Evolutionary conservation across 1,140 invertebrate species (phyloP).

Genomic region (Acarapis woodi): DNA sequence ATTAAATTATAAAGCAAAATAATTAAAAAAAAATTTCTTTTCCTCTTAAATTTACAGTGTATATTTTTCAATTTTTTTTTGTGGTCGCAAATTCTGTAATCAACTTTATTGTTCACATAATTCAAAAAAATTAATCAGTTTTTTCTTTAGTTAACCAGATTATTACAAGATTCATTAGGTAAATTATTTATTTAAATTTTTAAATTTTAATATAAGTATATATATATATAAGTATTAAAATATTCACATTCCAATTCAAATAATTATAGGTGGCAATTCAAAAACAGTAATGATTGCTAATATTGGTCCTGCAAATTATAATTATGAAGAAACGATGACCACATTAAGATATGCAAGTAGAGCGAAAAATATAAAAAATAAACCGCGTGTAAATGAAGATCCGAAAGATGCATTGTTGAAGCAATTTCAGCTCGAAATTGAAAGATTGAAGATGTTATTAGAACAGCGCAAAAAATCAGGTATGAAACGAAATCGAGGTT

Average conservation of each 20-base stretch:
- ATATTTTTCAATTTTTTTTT: conserved; percentile 46
- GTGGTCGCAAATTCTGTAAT: too few species aligned
- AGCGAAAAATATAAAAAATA: conserved; percentile 84
- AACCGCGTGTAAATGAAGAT: conserved; percentile 80
- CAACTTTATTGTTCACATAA: too few species aligned
- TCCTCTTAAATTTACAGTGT: too few species aligned
- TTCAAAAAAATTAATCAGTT: too few species aligned
- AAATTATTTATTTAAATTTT: too few species aligned
- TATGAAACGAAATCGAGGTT: background rate
- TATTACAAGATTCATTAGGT: conserved; percentile 33
- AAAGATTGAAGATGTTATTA: conserved; percentile 19
- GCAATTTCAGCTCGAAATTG: conserved; percentile 62
- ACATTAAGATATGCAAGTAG: conserved; percentile 66
- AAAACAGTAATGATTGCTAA: conserved; percentile 92
- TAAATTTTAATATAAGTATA: too few species aligned
- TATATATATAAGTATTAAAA: too few species aligned
- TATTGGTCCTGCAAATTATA: conserved; percentile 77
- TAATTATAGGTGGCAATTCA: conserved; percentile 80
- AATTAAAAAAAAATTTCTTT: background rate
- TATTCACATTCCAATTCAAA: too few species aligned
- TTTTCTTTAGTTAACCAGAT: conserved; percentile 69
- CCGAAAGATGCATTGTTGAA: conserved; percentile 63
- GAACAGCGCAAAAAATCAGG: conserved; percentile 15
- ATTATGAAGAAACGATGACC: conserved; percentile 78
- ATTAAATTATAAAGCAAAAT: background rate